Evolutionary conservation across 2,797 vertebrate species (phyloP), one percentile per base, ranked within the genome.

Genomic region (Phylloscopus collybita): DNA sequence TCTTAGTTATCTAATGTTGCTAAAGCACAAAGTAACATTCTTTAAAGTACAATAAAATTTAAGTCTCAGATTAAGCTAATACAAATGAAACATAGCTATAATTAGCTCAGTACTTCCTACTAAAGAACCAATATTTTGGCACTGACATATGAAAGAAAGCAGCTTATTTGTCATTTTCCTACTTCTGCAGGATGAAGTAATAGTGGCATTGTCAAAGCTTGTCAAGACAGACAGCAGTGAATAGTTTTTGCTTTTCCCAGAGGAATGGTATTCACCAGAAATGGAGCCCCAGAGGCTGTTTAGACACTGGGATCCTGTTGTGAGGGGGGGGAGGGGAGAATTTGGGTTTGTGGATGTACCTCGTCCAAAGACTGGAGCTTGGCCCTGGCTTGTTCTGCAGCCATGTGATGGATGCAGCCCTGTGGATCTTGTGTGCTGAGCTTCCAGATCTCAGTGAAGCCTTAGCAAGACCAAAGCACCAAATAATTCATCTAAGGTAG

Each of bases 31-130:
- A 0, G 2, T 8, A 91, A 38, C 2, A 26, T 10, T 53, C 56
- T 83, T 91, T 27, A 50, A 79, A 76, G 9, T 25, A 42, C 16
- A 64, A 61, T 72, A 59, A 69, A 62, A 81, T 60, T 32, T 36
- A 76, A 90, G 27, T 70, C 32, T 88, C 32, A 86, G 51, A 66
- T 91, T 80, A 84, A 82, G 26, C 11, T 90, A 81, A 88, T 81
- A 36, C 76, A 83, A 34, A 57, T 60, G 49, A 70, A 94, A 53
- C 19, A 26, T 38, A 29, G 10, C 5, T 70, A 64, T 66, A 70
- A 84, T 81, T 88, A 75, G 5, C 49, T 59, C 29, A 79, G 10
- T 70, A 32, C 47, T 86, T 93, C 34, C 26, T 72, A n/a, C 11
- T 45, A 70, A 66, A 88, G 59, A 72, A 78, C 53, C 26, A 56